These are phyloP conservation scores for Turdus rufiventris DNA, from an alignment of 2,113 vertebrate species.

Conservation along the genomic window DNA sequence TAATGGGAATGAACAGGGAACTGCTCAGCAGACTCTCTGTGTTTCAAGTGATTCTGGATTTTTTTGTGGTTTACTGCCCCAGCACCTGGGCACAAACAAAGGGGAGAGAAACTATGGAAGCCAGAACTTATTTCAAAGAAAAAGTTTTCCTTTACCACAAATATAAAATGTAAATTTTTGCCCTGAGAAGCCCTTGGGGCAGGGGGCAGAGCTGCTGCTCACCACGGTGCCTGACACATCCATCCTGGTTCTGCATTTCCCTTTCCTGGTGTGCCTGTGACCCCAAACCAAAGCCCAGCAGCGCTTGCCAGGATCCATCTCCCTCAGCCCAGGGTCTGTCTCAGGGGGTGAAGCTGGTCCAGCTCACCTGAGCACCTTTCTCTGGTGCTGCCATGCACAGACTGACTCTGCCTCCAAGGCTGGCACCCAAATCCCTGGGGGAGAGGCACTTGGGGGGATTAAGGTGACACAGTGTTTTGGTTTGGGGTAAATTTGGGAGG, in stretches of 20 bases:
- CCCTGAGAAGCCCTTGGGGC: background rate
- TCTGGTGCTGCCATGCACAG: background rate
- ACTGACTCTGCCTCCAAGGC: accelerated
- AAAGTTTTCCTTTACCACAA: background rate
- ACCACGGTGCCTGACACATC: background rate
- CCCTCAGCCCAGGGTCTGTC: background rate
- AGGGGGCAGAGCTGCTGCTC: background rate
- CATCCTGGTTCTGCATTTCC: background rate
- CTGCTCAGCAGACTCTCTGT: background rate
- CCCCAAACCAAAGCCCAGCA: background rate
- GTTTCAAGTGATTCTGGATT: background rate
- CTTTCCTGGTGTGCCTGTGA: background rate
- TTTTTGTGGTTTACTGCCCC: background rate
- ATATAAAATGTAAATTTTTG: background rate
- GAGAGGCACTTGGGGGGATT: background rate
- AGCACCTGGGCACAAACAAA: background rate
- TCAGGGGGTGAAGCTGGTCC: too few species aligned
- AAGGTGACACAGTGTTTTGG: background rate
- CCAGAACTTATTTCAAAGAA: background rate
- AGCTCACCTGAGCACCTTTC: background rate
- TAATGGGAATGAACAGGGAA: background rate
- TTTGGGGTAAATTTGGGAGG: too few species aligned
- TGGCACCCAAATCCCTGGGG: background rate
- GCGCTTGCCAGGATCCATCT: background rate
- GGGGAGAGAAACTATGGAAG: background rate